phyloP scores from a whole-genome alignment of 2,113 vertebrate species.

The Pteropus alecto region DNA sequence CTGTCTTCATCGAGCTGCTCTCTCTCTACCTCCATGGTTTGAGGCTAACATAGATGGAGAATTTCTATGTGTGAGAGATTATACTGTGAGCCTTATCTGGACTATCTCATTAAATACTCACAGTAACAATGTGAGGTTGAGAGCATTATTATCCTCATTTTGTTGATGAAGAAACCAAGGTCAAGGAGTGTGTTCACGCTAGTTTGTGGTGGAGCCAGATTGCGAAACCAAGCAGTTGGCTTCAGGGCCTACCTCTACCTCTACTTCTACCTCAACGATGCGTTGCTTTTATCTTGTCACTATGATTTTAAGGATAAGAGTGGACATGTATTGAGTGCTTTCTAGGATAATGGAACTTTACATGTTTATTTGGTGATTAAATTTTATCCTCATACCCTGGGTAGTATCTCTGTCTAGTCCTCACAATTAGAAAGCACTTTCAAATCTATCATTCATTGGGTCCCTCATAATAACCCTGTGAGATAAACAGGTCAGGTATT shows the following conservation, averaged over 20 bases:
- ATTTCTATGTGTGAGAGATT: background rate
- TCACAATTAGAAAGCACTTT: background rate
- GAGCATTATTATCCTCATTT: background rate
- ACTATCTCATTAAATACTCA: background rate
- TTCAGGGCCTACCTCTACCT: background rate
- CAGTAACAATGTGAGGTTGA: background rate
- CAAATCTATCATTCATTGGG: background rate
- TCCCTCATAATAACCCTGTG: background rate
- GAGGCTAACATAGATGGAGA: background rate
- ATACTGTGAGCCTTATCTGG: background rate
- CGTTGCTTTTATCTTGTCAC: background rate
- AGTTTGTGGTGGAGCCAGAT: background rate
- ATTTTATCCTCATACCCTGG: background rate
- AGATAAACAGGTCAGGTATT: slow-evolving; percentile 49
- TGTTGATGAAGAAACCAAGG: background rate
- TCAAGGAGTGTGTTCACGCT: background rate
- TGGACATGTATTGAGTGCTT: background rate
- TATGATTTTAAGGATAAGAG: background rate
- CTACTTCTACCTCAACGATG: no score
- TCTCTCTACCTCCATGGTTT: background rate
- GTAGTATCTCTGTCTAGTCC: background rate
- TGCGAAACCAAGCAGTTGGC: background rate
- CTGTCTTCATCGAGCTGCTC: background rate
- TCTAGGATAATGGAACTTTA: background rate
- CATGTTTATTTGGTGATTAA: background rate